Evolutionary conservation across 1,140 invertebrate species (phyloP), one percentile per base, ranked within the genome.

Genomic region (Bombyx mandarina): DNA sequence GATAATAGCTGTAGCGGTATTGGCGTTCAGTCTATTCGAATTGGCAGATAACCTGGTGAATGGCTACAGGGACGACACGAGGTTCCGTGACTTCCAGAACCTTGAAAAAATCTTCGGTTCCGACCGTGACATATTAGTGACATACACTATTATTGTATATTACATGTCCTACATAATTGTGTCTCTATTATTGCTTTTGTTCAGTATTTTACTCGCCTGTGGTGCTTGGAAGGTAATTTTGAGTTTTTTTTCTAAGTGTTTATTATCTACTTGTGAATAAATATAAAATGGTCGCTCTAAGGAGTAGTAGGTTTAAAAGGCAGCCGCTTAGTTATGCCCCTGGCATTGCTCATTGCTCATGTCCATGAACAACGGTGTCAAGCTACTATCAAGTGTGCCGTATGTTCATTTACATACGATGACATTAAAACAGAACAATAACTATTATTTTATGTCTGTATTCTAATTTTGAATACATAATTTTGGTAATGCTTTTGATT

Each of bases 191-290:
- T 52, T 86, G 49, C 75, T 84, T 46, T 54, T 85, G 8, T 82
- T 86, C 45, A 63, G 68, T 22, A 54, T 69, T 9, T 60, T 84
- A 56, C 77, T 78, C 47, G 78, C 75, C 0, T 69, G 74, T 57
- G 83, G 83, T 57, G 81, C 73, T 54, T 75, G 79, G 64, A 78
- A 78, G 69, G 81, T 86, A 63, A 67, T 61, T 65, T 10, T 53
- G 26, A 35, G n/a, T 5, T 1, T 35, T 35, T 35, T 35, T 5
- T 35, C 1, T 18, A 18, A 18, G 12, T 18, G 12, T 18, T 18
- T 18, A 18, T 18, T 18, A 18, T 18, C 12, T 18, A 18, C 0
- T 18, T 18, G 12, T 50, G 8, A 10, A 45, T 45, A 45, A 45
- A 45, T 18, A 18, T 18, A 18, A 18, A 18, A 18, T 18, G 12